Evolutionary conservation across 35 echinoderm and acorn worm species (phyloP).

Genomic region (Apostichopus japonicus): DNA sequence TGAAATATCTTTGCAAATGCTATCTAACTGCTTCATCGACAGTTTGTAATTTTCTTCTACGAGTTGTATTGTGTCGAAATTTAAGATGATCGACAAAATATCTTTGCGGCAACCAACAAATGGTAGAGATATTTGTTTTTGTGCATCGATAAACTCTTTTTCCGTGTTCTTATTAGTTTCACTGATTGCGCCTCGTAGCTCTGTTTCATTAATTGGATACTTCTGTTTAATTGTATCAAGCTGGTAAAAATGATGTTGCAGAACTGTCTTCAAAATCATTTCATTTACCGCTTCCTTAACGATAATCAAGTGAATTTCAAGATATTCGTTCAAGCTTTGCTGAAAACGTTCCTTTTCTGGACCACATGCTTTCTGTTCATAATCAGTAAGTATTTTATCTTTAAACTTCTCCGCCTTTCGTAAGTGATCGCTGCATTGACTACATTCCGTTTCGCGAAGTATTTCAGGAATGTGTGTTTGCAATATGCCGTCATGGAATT

Average conservation of each 20-base stretch:
- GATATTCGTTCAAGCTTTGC: neutral
- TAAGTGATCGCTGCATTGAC: neutral
- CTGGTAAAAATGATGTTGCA: neutral
- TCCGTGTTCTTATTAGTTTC: too few species aligned
- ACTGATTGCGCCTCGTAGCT: neutral
- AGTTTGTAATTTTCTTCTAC: neutral
- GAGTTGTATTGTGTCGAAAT: neutral
- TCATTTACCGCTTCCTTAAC: neutral
- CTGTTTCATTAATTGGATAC: neutral
- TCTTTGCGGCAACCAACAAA: too few species aligned
- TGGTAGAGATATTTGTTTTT: too few species aligned
- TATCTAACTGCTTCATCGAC: neutral
- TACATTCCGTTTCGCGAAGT: neutral
- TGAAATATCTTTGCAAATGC: neutral
- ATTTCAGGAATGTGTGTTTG: neutral
- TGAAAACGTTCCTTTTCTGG: neutral
- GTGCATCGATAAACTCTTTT: too few species aligned
- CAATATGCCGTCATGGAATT: neutral
- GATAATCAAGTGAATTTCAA: neutral
- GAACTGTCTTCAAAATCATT: neutral
- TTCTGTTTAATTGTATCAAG: neutral
- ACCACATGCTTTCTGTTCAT: neutral
- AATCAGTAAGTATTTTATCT: neutral
- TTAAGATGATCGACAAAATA: neutral
- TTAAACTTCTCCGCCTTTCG: neutral